Conservation (phyloP, 2,113 vertebrate species). For the Athene cunicularia region DNA sequence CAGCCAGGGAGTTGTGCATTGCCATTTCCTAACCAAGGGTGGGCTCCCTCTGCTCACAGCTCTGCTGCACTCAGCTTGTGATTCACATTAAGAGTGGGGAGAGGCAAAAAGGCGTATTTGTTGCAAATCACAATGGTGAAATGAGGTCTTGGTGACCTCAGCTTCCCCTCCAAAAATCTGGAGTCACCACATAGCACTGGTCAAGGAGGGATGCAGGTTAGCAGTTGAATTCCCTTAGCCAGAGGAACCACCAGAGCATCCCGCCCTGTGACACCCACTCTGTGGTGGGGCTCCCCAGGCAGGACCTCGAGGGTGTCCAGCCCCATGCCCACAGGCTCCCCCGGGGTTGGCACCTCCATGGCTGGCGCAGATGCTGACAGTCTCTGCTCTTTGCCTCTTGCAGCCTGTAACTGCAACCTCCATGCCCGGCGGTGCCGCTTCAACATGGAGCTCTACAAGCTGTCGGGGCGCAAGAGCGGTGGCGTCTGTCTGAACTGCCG, state of each 20-base stretch:
- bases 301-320: background rate
- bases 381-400: background rate
- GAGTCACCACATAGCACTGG: accelerated
- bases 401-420: constrained; percentile 96
- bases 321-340: accelerated
- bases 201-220: background rate
- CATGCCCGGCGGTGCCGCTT: constrained; percentile 93
- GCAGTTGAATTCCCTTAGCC: background rate
- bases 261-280: accelerated
- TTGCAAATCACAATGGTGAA: background rate
- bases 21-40: accelerated
- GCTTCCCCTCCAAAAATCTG: background rate
- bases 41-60: background rate
- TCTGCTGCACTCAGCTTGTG: background rate
- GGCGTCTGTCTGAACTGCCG: constrained; percentile 95
- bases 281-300: accelerated
- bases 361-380: accelerated
- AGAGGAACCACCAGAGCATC: background rate
- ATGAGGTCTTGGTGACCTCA: accelerated
- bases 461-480: constrained; percentile 92
- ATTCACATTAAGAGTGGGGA: background rate
- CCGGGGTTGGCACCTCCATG: accelerated
- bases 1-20: background rate
- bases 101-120: accelerated
- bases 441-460: constrained; percentile 97